Conservation (phyloP, 1,140 invertebrate species). For the Rhopalosiphum padi region DNA sequence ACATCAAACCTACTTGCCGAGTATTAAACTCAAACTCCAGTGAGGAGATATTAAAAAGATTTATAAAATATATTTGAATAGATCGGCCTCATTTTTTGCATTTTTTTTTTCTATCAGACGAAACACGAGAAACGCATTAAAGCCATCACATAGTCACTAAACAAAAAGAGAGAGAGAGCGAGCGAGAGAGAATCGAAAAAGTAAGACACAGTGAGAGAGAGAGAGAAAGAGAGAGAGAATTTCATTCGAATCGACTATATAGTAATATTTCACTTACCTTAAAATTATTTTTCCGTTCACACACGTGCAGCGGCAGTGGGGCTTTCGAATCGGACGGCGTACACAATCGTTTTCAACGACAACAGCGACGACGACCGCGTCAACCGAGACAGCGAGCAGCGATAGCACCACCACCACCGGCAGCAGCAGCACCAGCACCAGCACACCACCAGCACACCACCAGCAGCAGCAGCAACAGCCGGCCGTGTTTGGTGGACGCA, state of each 20-base stretch:
- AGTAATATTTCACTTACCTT: not conserved
- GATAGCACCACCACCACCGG: not conserved
- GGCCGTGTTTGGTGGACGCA: conserved; percentile 32
- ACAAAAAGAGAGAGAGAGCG: not conserved
- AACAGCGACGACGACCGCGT: not conserved
- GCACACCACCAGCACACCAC: not conserved
- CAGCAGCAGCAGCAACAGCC: conserved; percentile 1
- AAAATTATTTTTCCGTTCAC: not conserved
- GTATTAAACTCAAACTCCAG: not conserved
- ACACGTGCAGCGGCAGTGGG: not conserved
- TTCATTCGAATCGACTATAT: not conserved
- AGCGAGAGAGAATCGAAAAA: not conserved
- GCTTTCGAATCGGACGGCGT: not conserved
- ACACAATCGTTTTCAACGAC: not conserved
- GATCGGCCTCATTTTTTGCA: not conserved
- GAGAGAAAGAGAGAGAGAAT: not conserved
- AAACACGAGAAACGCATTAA: conserved; percentile 36
- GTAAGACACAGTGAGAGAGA: too few species aligned
- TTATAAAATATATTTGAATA: not conserved
- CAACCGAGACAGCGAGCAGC: not conserved
- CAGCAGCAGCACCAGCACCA: not conserved
- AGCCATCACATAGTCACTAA: not conserved
- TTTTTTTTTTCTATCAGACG: not conserved
- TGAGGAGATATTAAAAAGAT: not conserved
- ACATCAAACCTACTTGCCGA: too few species aligned